A percentile compares a stretch with the other conserved stretches of the same genome.
Conservation (phyloP, 2,888 invertebrate genomes). For the Hyppa rectilinea region DNA sequence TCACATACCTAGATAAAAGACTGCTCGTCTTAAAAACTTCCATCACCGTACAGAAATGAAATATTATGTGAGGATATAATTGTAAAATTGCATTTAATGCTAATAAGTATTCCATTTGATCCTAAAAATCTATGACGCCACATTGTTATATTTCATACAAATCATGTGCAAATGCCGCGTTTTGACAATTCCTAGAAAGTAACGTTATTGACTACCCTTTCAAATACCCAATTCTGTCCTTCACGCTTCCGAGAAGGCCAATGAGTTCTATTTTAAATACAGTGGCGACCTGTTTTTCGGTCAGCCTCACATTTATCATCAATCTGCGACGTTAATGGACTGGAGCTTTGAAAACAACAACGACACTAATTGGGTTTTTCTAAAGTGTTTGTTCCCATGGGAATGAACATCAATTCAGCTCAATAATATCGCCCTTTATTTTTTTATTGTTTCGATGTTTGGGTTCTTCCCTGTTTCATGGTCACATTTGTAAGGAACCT, state of each 20-base stretch:
- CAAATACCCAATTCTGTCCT: no score
- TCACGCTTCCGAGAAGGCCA: not conserved
- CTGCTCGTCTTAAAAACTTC: no score
- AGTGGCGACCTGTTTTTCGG: not conserved
- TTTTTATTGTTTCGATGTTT: not conserved
- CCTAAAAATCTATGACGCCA: no score
- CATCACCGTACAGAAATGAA: no score
- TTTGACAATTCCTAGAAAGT: no score
- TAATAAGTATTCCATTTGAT: no score
- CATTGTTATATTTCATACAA: no score
- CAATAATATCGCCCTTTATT: not conserved
- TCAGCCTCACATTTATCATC: not conserved
- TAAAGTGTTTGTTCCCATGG: not conserved
- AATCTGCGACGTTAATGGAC: not conserved
- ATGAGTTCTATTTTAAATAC: not conserved
- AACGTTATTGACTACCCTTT: no score
- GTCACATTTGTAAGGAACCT: not conserved
- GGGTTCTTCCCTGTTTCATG: not conserved
- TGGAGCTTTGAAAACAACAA: not conserved
- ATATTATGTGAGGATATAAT: no score
- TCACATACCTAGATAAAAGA: no score
- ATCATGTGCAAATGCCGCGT: no score
- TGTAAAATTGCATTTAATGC: no score
- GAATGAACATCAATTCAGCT: slow-evolving; percentile 10
- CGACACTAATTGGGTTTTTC: not conserved